phyloP scores from a whole-genome alignment of 2,888 invertebrate species.

The Clusia tigrina region DNA sequence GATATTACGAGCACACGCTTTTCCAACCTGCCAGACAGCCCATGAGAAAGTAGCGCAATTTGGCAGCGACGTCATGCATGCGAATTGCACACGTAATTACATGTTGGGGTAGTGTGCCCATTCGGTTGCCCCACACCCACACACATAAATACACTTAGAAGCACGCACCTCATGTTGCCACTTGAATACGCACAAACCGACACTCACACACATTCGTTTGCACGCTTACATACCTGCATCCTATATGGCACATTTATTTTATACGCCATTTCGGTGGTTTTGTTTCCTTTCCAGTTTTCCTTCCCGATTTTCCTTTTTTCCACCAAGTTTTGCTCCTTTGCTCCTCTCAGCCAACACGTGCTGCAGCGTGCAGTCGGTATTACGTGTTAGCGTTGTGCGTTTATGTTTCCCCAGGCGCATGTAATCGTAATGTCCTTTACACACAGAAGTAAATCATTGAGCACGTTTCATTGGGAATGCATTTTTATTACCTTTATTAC shows the following conservation, averaged over 20 bases:
- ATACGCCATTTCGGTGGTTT: not conserved
- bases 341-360: too few relatives aligned
- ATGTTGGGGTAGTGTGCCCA: not conserved
- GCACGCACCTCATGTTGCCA: not conserved
- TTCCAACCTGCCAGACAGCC: too few relatives aligned
- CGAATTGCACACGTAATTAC: not conserved
- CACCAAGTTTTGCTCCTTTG: not conserved
- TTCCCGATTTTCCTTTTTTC: not conserved
- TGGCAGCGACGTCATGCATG: slow-evolving; percentile 10
- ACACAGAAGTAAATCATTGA: slow-evolving; percentile 48
- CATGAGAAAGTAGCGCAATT: not conserved
- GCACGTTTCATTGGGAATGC: slow-evolving; percentile 52
- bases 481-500: slow-evolving; percentile 48
- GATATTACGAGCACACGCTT: too few relatives aligned
- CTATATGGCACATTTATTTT: not conserved
- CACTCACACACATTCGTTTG: not conserved
- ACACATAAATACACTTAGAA: not conserved
- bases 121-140: not conserved
- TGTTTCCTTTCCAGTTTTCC: not conserved
- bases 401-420: not conserved
- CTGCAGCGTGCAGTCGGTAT: too few relatives aligned
- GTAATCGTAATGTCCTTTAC: not conserved
- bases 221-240: too few relatives aligned
- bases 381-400: too few relatives aligned
- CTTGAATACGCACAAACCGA: not conserved